phyloP scores from a whole-genome alignment of 2,888 invertebrate species.

The Palloptera scutellata region DNA sequence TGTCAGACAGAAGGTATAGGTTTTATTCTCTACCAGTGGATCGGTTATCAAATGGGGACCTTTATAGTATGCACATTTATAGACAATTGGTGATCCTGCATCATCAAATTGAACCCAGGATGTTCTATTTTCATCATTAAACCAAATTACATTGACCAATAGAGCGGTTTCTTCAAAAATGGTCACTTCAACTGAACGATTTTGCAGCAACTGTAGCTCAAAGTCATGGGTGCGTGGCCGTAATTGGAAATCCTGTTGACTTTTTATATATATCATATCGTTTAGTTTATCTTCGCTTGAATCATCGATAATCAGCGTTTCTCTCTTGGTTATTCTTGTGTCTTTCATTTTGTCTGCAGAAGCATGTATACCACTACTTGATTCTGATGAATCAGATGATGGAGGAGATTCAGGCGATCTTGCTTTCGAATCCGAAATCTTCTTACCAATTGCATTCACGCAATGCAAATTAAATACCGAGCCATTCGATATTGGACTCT shows the following conservation, averaged over 20 bases:
- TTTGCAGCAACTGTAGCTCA: constrained; percentile 41
- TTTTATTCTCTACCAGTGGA: constrained; percentile 45
- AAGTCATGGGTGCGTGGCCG: constrained; percentile 51
- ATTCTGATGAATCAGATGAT: too few relatives aligned
- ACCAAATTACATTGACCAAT: constrained; percentile 55
- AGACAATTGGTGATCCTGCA: constrained; percentile 39
- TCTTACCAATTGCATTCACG: neutral
- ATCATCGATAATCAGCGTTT: neutral
- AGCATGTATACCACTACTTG: too few relatives aligned
- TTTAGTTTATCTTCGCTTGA: neutral
- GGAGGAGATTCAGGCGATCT: too few relatives aligned
- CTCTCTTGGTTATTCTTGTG: neutral
- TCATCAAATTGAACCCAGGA: constrained; percentile 13
- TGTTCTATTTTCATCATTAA: constrained; percentile 43
- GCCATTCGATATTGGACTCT: neutral
- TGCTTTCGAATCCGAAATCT: neutral
- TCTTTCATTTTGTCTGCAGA: neutral
- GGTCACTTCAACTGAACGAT: constrained; percentile 44
- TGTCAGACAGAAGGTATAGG: constrained; percentile 58
- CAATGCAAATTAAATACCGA: constrained; percentile 31
- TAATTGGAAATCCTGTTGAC: constrained; percentile 37
- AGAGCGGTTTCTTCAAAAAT: constrained; percentile 39
- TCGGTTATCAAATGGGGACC: constrained; percentile 45
- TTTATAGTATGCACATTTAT: constrained; percentile 50
- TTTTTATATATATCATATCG: neutral